These are phyloP conservation scores for Hyles vespertilio DNA, from an alignment of 1,140 invertebrate genomes.

Conservation along the genomic window DNA sequence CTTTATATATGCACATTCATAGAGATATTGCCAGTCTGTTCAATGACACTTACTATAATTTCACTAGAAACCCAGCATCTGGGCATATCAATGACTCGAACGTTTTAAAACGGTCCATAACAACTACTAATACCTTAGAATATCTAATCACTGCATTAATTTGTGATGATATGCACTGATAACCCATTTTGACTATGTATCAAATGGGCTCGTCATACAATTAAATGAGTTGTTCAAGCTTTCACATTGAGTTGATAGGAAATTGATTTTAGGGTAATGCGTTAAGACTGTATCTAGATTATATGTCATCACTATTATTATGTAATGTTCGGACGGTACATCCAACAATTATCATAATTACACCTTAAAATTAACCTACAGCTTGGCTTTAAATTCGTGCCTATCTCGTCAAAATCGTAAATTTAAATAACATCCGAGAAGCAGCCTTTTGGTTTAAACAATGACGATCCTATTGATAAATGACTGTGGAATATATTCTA, in stretches of 20 bases:
- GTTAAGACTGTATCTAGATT: constrained; percentile 59
- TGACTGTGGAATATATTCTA: constrained; percentile 73
- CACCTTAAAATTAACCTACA: constrained; percentile 70
- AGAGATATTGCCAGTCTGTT: constrained; percentile 74
- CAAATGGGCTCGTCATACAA: constrained; percentile 48
- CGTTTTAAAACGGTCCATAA: constrained; percentile 70
- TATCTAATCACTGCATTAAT: constrained; percentile 73
- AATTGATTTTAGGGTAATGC: constrained; percentile 52
- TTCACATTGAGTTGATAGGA: constrained; percentile 51
- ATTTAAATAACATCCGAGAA: constrained; percentile 67
- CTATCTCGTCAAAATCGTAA: constrained; percentile 63
- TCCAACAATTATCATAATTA: constrained; percentile 68
- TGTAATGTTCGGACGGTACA: constrained; percentile 71
- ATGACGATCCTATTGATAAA: constrained; percentile 58
- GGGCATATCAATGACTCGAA: constrained; percentile 68
- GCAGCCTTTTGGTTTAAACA: constrained; percentile 71
- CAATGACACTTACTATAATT: constrained; percentile 71
- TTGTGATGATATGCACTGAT: constrained; percentile 76
- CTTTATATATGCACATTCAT: constrained; percentile 70
- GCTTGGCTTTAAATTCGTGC: constrained; percentile 73
- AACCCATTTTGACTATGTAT: constrained; percentile 61
- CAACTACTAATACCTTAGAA: constrained; percentile 75
- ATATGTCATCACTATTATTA: constrained; percentile 69
- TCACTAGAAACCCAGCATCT: constrained; percentile 71
- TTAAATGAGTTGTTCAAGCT: constrained; percentile 52